Evolutionary conservation across 2,888 invertebrate species (phyloP).

Genomic region (Lagria hirta): DNA sequence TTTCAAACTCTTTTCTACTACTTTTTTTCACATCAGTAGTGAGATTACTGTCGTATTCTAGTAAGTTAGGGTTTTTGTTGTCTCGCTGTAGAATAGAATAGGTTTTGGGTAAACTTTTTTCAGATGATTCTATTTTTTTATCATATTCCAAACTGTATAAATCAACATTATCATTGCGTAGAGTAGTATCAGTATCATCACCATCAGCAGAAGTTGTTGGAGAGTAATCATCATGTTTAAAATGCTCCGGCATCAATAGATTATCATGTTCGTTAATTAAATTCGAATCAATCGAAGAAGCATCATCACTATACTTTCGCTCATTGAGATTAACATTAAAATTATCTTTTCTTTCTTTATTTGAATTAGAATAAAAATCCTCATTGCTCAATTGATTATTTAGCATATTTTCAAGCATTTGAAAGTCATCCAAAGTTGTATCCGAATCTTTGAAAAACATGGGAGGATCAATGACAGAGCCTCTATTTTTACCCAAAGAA

Average conservation of each 20-base stretch:
- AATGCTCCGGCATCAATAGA: conserved; percentile 58
- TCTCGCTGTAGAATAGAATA: no score
- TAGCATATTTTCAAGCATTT: conserved; percentile 49
- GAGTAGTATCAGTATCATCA: conserved; percentile 35
- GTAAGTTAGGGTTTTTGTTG: no score
- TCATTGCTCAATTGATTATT: conserved; percentile 38
- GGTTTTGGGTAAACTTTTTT: no score
- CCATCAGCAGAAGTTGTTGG: conserved; percentile 41
- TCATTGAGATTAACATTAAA: conserved; percentile 12
- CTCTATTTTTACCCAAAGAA: conserved; percentile 37
- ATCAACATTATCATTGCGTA: conserved; percentile 45
- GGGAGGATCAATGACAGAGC: conserved; percentile 55
- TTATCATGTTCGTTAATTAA: conserved; percentile 73
- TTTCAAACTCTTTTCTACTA: no score
- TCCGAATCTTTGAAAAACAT: conserved; percentile 51
- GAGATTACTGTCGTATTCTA: no score
- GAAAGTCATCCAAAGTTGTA: conserved; percentile 44
- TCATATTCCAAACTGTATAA: conserved; percentile 58
- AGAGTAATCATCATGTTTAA: conserved; percentile 39
- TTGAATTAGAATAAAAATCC: conserved; percentile 4
- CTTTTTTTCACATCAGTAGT: no score
- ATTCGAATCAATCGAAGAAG: conserved; percentile 59
- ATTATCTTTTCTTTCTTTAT: conserved; percentile 24
- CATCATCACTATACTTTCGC: conserved; percentile 45
- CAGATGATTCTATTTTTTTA: conserved; percentile 56